Percentiles rank a stretch among this genome's conserved stretches.
Evolutionary conservation across 2,888 invertebrate species (phyloP).

Genomic region (Melanostoma mellinum): DNA sequence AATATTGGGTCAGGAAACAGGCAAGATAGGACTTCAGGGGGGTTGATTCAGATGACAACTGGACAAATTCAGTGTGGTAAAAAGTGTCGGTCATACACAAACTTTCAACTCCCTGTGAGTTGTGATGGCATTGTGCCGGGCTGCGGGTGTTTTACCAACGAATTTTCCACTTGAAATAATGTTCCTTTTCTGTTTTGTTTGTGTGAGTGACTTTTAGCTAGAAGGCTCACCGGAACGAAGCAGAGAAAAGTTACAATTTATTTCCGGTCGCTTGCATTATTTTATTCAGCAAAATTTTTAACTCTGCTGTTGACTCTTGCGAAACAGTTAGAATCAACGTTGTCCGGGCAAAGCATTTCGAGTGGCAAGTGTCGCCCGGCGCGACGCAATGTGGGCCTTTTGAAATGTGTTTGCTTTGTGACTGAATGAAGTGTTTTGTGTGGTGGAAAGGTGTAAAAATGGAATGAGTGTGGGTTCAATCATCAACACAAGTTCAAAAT

Average conservation of each 20-base stretch:
- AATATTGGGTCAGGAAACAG: conserved; percentile 52
- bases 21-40: conserved; percentile 55
- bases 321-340: conserved; percentile 28
- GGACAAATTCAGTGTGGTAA: conserved; percentile 68
- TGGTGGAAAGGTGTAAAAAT: conserved; percentile 24
- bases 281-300: conserved; percentile 70
- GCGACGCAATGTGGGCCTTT: conserved; percentile 5
- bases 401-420: conserved; percentile 30
- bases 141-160: conserved; percentile 63
- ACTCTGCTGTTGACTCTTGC: conserved; percentile 63
- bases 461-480: conserved; percentile 32
- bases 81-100: conserved; percentile 71
- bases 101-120: conserved; percentile 55
- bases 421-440: conserved; percentile 2
- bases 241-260: conserved; percentile 70
- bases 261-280: conserved; percentile 71
- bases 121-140: conserved; percentile 37
- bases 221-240: conserved; percentile 41
- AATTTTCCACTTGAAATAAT: conserved; percentile 66
- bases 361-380: conserved; percentile 22
- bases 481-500: conserved; percentile 37
- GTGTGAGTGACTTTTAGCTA: conserved; percentile 13
- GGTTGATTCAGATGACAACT: conserved; percentile 60
- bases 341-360: not conserved
- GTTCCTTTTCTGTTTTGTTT: conserved; percentile 24